Percentiles rank a stretch among this genome's conserved stretches.
phyloP scores from a whole-genome alignment of 37 sponge, comb jelly and placozoan species.

The Corticium candelabrum region DNA sequence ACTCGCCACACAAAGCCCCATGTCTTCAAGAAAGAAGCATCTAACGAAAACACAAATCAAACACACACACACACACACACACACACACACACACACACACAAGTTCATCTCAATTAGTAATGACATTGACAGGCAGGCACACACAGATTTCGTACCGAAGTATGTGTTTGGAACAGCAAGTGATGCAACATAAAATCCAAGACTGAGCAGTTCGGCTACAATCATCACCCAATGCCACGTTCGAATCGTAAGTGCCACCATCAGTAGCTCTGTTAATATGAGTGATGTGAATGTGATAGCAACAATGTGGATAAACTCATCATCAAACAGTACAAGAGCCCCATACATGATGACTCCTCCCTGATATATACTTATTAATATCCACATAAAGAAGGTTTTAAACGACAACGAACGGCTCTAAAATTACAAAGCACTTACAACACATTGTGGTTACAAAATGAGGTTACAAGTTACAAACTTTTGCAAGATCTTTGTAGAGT shows the following conservation, averaged over 20 bases:
- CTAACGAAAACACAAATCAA: conserved; percentile 12
- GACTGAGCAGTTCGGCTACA: conserved; percentile 58
- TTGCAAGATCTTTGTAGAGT: conserved; percentile 84
- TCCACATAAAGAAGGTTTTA: conserved; percentile 90
- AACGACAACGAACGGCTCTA: conserved; percentile 75
- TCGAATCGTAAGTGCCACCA: conserved; percentile 85
- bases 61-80: not conserved
- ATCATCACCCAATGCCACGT: conserved; percentile 92
- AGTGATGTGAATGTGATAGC: conserved; percentile 91
- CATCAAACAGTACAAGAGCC: conserved; percentile 59
- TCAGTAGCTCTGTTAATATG: conserved; percentile 79
- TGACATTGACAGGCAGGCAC: not conserved
- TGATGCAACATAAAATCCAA: conserved; percentile 61
- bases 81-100: conserved; percentile 9
- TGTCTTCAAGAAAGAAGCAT: conserved; percentile 53
- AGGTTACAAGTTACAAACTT: conserved; percentile 13
- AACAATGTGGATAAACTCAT: conserved; percentile 76
- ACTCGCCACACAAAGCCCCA: conserved; percentile 75
- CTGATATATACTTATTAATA: conserved; percentile 83
- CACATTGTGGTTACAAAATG: not conserved
- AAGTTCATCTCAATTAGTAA: not conserved
- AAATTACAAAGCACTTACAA: conserved; percentile 2
- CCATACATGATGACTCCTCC: conserved; percentile 74
- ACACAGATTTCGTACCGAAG: conserved; percentile 55
- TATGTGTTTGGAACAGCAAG: conserved; percentile 60